A percentile compares a stretch with the other conserved stretches of the same genome.
phyloP scores from a whole-genome alignment of 2,797 vertebrate species.

The Spea hammondii region DNA sequence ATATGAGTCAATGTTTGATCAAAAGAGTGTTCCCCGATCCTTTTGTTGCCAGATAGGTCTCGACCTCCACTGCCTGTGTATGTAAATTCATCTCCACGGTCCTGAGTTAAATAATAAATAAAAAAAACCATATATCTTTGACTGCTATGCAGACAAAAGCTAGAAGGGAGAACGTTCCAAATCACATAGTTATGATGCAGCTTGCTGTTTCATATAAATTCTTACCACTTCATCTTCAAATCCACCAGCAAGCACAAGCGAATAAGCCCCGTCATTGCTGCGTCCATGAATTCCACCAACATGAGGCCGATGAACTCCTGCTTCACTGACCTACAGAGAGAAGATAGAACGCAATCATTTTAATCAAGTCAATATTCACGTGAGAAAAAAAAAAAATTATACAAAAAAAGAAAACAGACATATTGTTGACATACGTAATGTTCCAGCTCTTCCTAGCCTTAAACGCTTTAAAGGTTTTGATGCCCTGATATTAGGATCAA shows the following conservation, averaged over 20 bases:
- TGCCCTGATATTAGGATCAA: too few relatives aligned
- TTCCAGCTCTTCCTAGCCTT: too few relatives aligned
- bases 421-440: too few relatives aligned
- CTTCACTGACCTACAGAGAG: slow-evolving; percentile 88
- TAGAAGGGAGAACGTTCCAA: too few relatives aligned
- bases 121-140: background rate
- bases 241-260: slow-evolving; percentile 93
- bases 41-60: slow-evolving; percentile 97
- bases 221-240: slow-evolving; percentile 98
- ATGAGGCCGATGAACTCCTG: slow-evolving; percentile 94
- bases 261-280: slow-evolving; percentile 95
- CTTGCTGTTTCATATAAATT: too few relatives aligned
- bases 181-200: too few relatives aligned
- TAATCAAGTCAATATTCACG: too few relatives aligned
- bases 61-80: slow-evolving; percentile 98
- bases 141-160: too few relatives aligned
- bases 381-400: too few relatives aligned
- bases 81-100: slow-evolving; percentile 97
- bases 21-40: slow-evolving; percentile 94
- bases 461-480: too few relatives aligned
- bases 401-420: too few relatives aligned
- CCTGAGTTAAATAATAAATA: slow-evolving; percentile 67
- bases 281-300: slow-evolving; percentile 97
- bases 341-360: too few relatives aligned
- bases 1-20: slow-evolving; percentile 98